These are phyloP conservation scores for Tachycineta bicolor DNA, from an alignment of 2,113 vertebrate genomes.

Conservation along the genomic window DNA sequence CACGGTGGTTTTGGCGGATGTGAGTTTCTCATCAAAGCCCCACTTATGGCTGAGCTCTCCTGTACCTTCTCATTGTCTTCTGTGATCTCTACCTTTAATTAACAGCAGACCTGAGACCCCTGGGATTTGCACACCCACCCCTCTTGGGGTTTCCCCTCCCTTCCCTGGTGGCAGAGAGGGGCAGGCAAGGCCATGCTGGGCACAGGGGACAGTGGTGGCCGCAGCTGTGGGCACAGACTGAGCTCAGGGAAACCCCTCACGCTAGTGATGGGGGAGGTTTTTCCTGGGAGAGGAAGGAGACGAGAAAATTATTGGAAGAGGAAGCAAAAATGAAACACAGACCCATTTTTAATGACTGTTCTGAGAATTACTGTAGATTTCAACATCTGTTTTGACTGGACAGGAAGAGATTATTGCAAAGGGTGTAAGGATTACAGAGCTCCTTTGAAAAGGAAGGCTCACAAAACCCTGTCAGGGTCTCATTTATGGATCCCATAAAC, in stretches of 20 bases:
- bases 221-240: not conserved
- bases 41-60: not conserved
- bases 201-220: not conserved
- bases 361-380: not conserved
- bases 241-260: not conserved
- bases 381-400: not conserved
- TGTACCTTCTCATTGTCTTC: not conserved
- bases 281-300: not conserved
- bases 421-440: not conserved
- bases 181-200: not conserved
- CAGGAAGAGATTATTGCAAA: not conserved
- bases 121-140: not conserved
- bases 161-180: not conserved
- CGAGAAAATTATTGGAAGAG: not conserved
- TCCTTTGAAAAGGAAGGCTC: not conserved
- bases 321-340: not conserved
- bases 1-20: not conserved
- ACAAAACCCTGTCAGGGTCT: not conserved
- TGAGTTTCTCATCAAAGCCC: not conserved
- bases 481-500: not conserved
- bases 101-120: not conserved
- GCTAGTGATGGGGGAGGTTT: fast-evolving
- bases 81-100: not conserved
- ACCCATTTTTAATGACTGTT: not conserved
- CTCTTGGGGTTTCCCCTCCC: not conserved